Base-by-base conservation (phyloP, 2,113 vertebrate species). In the Halcyon malimbica region DNA sequence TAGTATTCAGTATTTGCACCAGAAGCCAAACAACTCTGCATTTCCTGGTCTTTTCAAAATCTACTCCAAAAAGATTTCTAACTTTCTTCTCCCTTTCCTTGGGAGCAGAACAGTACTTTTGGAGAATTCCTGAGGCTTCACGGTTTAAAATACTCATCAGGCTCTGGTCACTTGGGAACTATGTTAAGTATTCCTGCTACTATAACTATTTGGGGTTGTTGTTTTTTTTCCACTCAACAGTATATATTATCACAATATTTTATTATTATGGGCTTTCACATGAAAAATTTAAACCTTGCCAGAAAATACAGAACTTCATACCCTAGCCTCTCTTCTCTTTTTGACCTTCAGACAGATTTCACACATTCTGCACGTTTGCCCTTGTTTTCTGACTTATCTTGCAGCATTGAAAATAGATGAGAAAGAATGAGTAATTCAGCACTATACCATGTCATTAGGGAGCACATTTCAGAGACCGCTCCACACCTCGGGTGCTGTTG, bases 101-200 rank as follows among this genome's bases (percentile, higher is more conserved):
- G 60, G 63, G 69, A 93, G 80, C 28, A 62, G 51, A 84, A 83
- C 57, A 69, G 79, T 87, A 89, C 63, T 80, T 83, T 42, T 85
- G 83, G 83, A 96, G 83, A 95, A 96, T 95, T 96, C 84, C 73
- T 35, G 46, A 80, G 87, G 37, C 84, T 80, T 87, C 82, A 33
- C 77, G 51, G 53, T 96, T 97, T 95, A 96, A 96, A 96, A 97
- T 95, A 93, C 83, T 92, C 68, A 14, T 84, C 91, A 86, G 68
- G 70, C 80, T 94, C 77, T 3, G 6, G 51, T 94, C 80, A 0
- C 92, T 96, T 94, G 94, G 89, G 94, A 97, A 96, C 87, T 97
- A 97, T 97, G 94, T 82, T 81, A 97, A 96, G 86, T 53, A 97
- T 96, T 97, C 79, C 80, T 88, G 93, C 82, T 93, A 73, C 94